Conservation (phyloP, 1,140 invertebrate species). For the Drosophila ogumai region DNA sequence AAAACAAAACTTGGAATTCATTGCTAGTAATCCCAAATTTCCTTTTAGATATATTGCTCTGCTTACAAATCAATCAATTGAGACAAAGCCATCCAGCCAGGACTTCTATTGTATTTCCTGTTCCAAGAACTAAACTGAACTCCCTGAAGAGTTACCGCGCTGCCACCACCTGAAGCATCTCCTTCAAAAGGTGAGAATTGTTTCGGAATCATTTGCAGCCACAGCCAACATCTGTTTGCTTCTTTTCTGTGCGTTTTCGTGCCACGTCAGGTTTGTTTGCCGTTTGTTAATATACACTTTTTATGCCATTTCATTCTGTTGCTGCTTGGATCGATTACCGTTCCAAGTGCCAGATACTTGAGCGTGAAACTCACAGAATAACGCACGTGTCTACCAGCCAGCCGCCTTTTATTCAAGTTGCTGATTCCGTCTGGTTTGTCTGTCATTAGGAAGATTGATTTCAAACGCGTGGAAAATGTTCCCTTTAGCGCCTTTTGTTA, state of each 20-base stretch:
- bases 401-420: conserved; percentile 25
- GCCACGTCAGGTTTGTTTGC: conserved; percentile 45
- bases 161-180: conserved; percentile 9
- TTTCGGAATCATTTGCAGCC: conserved; percentile 48
- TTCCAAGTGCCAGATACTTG: conserved; percentile 80
- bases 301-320: conserved; percentile 61
- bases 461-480: conserved; percentile 67
- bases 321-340: conserved; percentile 78
- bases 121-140: conserved; percentile 24
- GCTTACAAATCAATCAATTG: conserved; percentile 27
- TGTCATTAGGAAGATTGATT: conserved; percentile 82
- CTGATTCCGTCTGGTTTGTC: conserved; percentile 41
- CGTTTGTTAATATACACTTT: conserved; percentile 60
- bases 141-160: not conserved
- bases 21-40: conserved; percentile 3
- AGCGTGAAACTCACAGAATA: conserved; percentile 66
- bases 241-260: conserved; percentile 32
- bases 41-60: conserved; percentile 17
- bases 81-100: conserved; percentile 4
- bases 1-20: not conserved
- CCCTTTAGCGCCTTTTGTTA: conserved; percentile 56
- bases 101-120: conserved; percentile 30
- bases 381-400: conserved; percentile 74
- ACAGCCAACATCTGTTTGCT: conserved; percentile 40
- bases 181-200: conserved; percentile 54